Evolutionary conservation across 1,140 invertebrate genomes (phyloP).

Genomic region (Bombus waltoni): DNA sequence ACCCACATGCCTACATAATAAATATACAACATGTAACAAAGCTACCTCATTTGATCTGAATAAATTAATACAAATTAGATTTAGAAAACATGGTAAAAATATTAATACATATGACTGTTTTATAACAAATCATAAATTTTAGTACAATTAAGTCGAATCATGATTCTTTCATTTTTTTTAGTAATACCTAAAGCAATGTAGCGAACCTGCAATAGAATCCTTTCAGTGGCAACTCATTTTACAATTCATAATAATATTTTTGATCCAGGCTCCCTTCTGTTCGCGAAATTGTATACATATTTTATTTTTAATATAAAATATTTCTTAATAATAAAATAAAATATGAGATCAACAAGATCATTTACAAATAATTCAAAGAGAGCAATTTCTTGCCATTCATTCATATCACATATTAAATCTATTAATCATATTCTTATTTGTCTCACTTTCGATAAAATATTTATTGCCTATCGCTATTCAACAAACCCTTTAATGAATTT

Average conservation of each 20-base stretch:
- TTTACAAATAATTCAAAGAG: slow-evolving; percentile 46
- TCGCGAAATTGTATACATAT: slow-evolving; percentile 50
- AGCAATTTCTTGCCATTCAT: slow-evolving; percentile 6
- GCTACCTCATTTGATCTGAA: slow-evolving; percentile 46
- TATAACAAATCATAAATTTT: slow-evolving; percentile 39
- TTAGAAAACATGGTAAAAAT: slow-evolving; percentile 51
- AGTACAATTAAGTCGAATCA: slow-evolving; percentile 22
- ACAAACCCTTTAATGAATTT: slow-evolving; percentile 33
- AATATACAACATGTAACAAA: slow-evolving; percentile 73
- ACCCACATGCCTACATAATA: slow-evolving; percentile 67
- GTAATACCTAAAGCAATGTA: slow-evolving; percentile 27
- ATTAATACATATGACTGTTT: slow-evolving; percentile 42
- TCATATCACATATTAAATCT: slow-evolving; percentile 42
- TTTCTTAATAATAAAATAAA: slow-evolving; percentile 49
- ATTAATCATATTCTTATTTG: slow-evolving; percentile 29
- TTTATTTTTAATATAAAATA: slow-evolving; percentile 46
- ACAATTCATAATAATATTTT: slow-evolving; percentile 49
- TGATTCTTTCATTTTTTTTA: slow-evolving; percentile 8
- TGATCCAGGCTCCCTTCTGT: slow-evolving; percentile 35
- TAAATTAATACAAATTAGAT: slow-evolving; percentile 67
- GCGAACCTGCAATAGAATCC: slow-evolving; percentile 2
- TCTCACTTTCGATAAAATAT: slow-evolving; percentile 54
- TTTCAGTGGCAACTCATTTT: slow-evolving; percentile 34
- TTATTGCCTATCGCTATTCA: slow-evolving; percentile 37
- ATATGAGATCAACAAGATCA: slow-evolving; percentile 63